Evolutionary conservation across 2,113 vertebrate genomes (phyloP).

Genomic region (Gallinago paraguaiae): DNA sequence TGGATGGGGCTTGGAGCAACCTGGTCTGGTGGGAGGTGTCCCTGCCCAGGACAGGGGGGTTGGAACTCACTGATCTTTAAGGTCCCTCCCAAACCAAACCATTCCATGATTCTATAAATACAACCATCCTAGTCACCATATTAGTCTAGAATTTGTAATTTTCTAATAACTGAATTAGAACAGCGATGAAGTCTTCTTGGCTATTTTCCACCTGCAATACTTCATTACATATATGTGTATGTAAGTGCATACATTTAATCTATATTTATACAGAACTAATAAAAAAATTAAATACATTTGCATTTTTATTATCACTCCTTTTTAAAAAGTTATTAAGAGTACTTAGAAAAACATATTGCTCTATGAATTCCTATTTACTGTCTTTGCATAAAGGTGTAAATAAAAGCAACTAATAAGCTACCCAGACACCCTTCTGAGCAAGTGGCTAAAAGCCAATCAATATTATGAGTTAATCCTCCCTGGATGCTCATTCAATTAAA

Average conservation of each 20-base stretch:
- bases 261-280: constrained; percentile 77
- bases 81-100: too few relatives aligned
- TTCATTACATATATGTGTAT: constrained; percentile 68
- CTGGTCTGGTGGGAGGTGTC: too few relatives aligned
- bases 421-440: constrained; percentile 85
- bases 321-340: constrained; percentile 87
- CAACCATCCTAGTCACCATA: background rate
- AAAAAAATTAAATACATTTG: constrained; percentile 83
- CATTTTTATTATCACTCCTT: constrained; percentile 85
- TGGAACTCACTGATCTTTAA: too few relatives aligned
- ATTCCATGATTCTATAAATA: background rate
- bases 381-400: constrained; percentile 87
- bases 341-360: constrained; percentile 85
- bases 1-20: too few relatives aligned
- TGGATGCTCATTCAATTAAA: constrained; percentile 90
- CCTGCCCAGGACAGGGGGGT: too few relatives aligned
- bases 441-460: constrained; percentile 92
- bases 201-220: constrained; percentile 59
- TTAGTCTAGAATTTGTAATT: constrained; percentile 27
- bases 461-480: constrained; percentile 87
- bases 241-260: constrained; percentile 70
- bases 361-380: constrained; percentile 82
- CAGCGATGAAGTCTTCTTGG: constrained; percentile 65
- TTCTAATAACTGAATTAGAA: constrained; percentile 73
- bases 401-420: constrained; percentile 89